Percentiles rank a stretch among this genome's conserved stretches.
These are phyloP conservation scores for Tetramorium alpestre DNA, from an alignment of 1,140 invertebrate genomes.

Conservation along the genomic window DNA sequence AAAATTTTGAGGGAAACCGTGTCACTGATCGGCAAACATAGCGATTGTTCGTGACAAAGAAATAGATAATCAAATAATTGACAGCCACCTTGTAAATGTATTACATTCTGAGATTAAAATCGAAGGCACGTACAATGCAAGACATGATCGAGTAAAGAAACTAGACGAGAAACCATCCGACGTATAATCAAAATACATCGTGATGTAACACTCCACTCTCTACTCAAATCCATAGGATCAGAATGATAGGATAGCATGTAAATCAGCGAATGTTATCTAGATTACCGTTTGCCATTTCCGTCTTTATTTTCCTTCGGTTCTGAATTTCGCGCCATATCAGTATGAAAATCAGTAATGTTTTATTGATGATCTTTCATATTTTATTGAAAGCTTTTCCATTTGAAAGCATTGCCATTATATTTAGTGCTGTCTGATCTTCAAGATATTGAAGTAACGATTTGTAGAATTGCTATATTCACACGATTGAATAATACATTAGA, in stretches of 20 bases:
- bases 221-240: constrained; percentile 48
- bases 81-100: background rate
- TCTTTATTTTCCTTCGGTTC: background rate
- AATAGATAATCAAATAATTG: background rate
- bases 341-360: too few relatives aligned
- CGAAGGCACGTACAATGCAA: too few relatives aligned
- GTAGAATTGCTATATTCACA: too few relatives aligned
- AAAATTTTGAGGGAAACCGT: background rate
- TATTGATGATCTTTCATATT: too few relatives aligned
- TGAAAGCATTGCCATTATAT: too few relatives aligned
- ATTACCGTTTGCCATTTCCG: constrained; percentile 32
- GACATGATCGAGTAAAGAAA: background rate
- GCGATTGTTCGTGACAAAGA: background rate
- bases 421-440: too few relatives aligned
- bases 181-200: background rate
- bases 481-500: background rate
- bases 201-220: constrained; percentile 20
- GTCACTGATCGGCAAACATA: background rate
- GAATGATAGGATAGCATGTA: constrained; percentile 48
- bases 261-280: constrained; percentile 59
- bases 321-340: too few relatives aligned
- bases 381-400: too few relatives aligned
- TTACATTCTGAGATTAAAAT: background rate
- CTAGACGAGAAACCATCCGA: background rate
- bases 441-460: too few relatives aligned